Conservation (phyloP, 2,113 vertebrate genomes). For the Jacana jacana region DNA sequence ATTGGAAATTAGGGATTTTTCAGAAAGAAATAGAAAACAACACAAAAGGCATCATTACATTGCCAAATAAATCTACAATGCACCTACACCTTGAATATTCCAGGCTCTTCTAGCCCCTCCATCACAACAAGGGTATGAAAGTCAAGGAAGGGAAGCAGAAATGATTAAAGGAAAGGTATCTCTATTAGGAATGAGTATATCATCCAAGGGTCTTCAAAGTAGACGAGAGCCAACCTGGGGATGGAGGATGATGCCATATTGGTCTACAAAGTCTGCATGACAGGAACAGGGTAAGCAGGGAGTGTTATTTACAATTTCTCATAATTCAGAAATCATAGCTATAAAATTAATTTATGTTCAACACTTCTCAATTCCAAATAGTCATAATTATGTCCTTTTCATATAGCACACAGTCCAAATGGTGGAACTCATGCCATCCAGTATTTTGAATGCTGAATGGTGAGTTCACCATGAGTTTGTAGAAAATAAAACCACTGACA, state of each 20-base stretch:
- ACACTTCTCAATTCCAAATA: not conserved
- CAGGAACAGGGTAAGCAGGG: not conserved
- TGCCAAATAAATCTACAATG: not conserved
- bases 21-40: not conserved
- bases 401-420: rapidly evolving
- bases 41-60: not conserved
- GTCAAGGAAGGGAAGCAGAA: not conserved
- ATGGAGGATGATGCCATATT: not conserved
- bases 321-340: not conserved
- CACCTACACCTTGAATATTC: not conserved
- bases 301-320: not conserved
- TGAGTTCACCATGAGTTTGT: not conserved
- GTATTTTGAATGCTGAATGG: not conserved
- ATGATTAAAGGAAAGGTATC: not conserved
- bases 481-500: not conserved
- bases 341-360: not conserved
- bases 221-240: not conserved
- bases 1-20: not conserved
- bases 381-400: not conserved
- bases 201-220: not conserved
- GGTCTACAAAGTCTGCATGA: not conserved
- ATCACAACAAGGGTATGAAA: not conserved
- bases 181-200: not conserved
- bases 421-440: not conserved
- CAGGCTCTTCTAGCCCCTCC: not conserved